These are phyloP conservation scores for Aurelia sp. DNA, from an alignment of 30 jellyfish, hydroid and myxozoan species.

Conservation along the genomic window DNA sequence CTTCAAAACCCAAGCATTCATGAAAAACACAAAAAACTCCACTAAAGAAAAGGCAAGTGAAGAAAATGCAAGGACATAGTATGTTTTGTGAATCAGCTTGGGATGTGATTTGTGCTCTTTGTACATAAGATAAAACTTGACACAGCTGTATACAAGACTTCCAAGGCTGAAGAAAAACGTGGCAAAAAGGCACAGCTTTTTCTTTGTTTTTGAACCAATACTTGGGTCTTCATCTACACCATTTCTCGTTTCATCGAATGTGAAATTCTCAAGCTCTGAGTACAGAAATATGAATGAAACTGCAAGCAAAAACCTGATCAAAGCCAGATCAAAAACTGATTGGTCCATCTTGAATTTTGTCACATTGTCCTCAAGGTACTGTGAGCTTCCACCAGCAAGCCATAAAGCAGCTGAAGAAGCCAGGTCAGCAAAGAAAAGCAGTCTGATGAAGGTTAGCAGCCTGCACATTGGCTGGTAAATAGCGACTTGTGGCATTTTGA, in stretches of 20 bases:
- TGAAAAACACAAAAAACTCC: constrained; percentile 53
- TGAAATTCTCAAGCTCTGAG: constrained; percentile 55
- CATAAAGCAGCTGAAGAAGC: constrained; percentile 54
- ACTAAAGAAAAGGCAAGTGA: constrained; percentile 65
- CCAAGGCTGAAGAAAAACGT: constrained; percentile 37
- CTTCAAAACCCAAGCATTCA: constrained; percentile 30
- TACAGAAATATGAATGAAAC: constrained; percentile 40
- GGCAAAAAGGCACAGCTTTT: neutral
- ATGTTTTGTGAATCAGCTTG: constrained; percentile 28
- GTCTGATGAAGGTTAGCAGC: constrained; percentile 17
- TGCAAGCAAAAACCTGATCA: constrained; percentile 61
- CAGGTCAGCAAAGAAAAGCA: constrained; percentile 59
- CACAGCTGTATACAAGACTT: constrained; percentile 60
- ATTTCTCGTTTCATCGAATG: constrained; percentile 11
- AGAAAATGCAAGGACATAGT: constrained; percentile 67
- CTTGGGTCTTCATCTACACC: constrained; percentile 5
- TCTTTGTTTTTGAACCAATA: neutral
- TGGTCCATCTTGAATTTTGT: constrained; percentile 58
- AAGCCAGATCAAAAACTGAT: constrained; percentile 84
- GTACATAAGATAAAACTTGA: constrained; percentile 59
- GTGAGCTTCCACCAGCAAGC: constrained; percentile 75
- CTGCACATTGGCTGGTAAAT: constrained; percentile 55
- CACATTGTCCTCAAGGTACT: constrained; percentile 65
- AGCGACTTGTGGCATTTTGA: constrained; percentile 12
- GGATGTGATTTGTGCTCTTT: constrained; percentile 20